Percentiles rank a stretch among this genome's conserved stretches.
Evolutionary conservation across 2,113 vertebrate genomes (phyloP).

Genomic region (Cricetomys ansorgei): DNA sequence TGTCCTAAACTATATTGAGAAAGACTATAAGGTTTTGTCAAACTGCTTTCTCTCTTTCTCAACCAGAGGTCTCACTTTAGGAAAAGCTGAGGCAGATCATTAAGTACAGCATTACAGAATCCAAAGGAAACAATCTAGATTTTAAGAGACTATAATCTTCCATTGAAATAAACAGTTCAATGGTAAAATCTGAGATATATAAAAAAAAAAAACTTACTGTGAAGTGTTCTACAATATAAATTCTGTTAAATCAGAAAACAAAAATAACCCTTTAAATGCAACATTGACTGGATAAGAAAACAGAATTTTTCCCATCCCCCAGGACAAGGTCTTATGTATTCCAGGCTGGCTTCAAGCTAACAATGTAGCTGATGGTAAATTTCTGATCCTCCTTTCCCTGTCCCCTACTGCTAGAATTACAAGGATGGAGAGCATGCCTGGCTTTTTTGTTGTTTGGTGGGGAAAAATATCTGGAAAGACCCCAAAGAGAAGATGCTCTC

Average conservation of each 20-base stretch:
- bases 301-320: not conserved
- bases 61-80: constrained; percentile 38
- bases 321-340: no score
- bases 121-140: constrained; percentile 1
- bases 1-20: constrained; percentile 32
- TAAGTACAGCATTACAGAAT: constrained; percentile 23
- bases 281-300: constrained; percentile 26
- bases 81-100: constrained; percentile 37
- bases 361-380: not conserved
- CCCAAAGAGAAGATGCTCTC: not conserved
- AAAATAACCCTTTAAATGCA: not conserved
- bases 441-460: constrained; percentile 21
- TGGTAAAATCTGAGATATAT: constrained; percentile 8
- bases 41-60: constrained; percentile 6
- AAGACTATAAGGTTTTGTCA: constrained; percentile 41
- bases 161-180: not conserved
- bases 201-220: constrained; percentile 41
- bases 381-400: not conserved
- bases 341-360: not conserved
- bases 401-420: not conserved
- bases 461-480: constrained; percentile 16
- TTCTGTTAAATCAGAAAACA: not conserved
- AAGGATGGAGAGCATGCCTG: not conserved
- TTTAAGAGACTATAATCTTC: constrained; percentile 43
- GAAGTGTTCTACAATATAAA: not conserved